These are phyloP conservation scores for Eudyptes chrysolophus DNA, from an alignment of 2,113 vertebrate species.

Conservation along the genomic window DNA sequence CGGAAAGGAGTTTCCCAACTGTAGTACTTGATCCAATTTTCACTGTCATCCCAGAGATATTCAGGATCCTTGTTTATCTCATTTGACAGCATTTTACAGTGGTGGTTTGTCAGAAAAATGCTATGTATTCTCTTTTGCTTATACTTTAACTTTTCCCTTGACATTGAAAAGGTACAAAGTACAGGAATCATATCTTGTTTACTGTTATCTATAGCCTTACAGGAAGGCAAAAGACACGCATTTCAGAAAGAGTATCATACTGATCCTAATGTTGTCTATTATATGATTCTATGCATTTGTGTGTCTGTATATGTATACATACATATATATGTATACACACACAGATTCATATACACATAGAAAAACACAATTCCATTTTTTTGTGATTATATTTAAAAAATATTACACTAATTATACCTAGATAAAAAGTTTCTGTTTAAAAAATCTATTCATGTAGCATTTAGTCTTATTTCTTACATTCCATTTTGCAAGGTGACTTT, in stretches of 20 bases:
- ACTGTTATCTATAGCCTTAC: not conserved
- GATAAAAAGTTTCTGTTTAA: not conserved
- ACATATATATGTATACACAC: not conserved
- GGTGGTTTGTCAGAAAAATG: not conserved
- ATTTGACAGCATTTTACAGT: not conserved
- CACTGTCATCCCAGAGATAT: not conserved
- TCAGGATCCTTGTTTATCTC: not conserved
- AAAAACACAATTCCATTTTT: not conserved
- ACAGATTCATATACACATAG: not conserved
- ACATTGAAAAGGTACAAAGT: not conserved
- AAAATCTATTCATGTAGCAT: not conserved
- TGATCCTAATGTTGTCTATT: not conserved
- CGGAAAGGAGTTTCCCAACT: not conserved
- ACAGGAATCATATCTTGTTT: not conserved
- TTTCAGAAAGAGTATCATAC: not conserved
- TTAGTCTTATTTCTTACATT: not conserved
- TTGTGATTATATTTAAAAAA: not conserved
- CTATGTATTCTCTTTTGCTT: not conserved
- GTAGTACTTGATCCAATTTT: not conserved
- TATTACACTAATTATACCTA: not conserved
- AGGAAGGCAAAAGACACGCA: not conserved
- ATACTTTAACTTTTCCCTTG: not conserved
- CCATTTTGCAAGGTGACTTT: slow-evolving; percentile 43
- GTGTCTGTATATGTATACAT: not conserved
- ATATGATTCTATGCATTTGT: not conserved